These are phyloP conservation scores for Harpagifer antarcticus DNA, from an alignment of 2,797 vertebrate species.

Conservation along the genomic window DNA sequence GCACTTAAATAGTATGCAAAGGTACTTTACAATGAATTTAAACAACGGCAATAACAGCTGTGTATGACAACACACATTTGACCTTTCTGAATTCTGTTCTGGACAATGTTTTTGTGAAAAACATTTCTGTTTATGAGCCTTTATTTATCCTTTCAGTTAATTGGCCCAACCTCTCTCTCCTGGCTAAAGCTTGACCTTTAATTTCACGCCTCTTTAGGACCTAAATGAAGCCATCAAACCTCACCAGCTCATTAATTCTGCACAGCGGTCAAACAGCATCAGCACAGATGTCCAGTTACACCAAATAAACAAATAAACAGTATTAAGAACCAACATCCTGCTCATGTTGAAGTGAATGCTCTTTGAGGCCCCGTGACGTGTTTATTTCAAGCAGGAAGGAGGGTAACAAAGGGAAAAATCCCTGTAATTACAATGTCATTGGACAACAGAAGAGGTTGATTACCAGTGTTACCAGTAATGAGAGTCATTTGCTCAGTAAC, in stretches of 20 bases:
- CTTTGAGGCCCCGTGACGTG: background rate
- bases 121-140: background rate
- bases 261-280: conserved; percentile 3
- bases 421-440: conserved; percentile 12
- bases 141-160: conserved; percentile 4
- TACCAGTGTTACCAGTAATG: conserved; percentile 45
- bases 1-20: no score
- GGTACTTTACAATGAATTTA: no score
- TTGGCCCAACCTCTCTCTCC: background rate
- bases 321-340: conserved; percentile 4
- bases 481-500: conserved; percentile 56
- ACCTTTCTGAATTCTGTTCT: background rate
- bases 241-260: conserved; percentile 9
- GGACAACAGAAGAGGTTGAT: background rate
- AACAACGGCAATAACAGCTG: no score
- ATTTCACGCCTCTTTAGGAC: conserved; percentile 20
- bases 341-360: conserved; percentile 2
- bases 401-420: background rate
- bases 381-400: background rate
- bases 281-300: conserved; percentile 6
- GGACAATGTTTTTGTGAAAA: background rate
- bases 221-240: conserved; percentile 15
- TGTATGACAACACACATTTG: background rate
- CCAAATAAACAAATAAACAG: no score
- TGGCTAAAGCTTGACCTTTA: conserved; percentile 11